Evolutionary conservation across 2,888 invertebrate species (phyloP), one percentile per base, ranked within the genome.

Genomic region (Dynastes grantii): DNA sequence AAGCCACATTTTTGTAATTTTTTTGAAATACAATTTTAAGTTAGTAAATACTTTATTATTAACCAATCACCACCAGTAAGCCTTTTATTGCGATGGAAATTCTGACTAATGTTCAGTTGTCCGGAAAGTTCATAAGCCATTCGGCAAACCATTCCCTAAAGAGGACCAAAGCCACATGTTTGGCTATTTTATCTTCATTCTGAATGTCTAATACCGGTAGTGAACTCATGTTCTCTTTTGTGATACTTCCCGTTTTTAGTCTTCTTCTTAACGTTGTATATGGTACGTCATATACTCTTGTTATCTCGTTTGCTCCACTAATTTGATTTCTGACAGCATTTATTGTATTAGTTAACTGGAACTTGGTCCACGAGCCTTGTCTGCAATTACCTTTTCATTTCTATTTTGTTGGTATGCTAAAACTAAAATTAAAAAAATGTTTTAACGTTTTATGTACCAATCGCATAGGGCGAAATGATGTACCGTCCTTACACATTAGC

Each of bases 241-340:
- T 53, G 53, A 9, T 53, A 53, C 13, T 53, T 53, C 16, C 11
- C 53, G 16, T 53, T 53, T 16, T 53, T 9, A 53, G 4, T 53
- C 53, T 4, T 53, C 53, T 53, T 53, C 53, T 53, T 53, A 16
- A 53, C 53, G 53, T 9, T 6, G 9, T 53, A 53, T 9, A 16
- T 53, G 53, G n/a, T 53, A 53, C 11, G 9, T 53, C 11, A 53
- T 53, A 53, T 53, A 53, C 53, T 53, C 53, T 53, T 53, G 53
- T 9, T 8, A 9, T 9, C 4, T 53, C 53, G 37, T 37, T 37
- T 53, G 9, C 11, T 53, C 16, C 53, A 53, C 4, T 53, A 53
- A 4, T 53, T 53, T 53, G 53, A 53, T 53, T 53, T 53, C 11
- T 53, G 53, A 53, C 53, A 3, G 53, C 53, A 53, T 53, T 53